Base-by-base conservation (phyloP, 2,797 vertebrate genomes). In the Rhabdomys pumilio region DNA sequence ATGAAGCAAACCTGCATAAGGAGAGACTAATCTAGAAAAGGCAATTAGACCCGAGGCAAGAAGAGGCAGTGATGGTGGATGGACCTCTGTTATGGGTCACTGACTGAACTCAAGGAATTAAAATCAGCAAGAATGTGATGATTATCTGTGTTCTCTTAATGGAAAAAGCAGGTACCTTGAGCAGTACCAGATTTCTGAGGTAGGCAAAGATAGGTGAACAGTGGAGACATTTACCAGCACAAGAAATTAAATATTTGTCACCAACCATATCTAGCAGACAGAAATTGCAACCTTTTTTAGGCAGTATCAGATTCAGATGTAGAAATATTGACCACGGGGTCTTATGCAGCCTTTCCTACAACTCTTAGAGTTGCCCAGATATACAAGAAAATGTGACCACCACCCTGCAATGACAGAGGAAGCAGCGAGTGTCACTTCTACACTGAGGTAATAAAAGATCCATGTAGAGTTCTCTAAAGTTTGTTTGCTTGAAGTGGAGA, bases 401-500 rank as follows among this genome's bases (percentile, higher is more conserved):
- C 59, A 6, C n/a, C 38, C 14, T 15, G 20, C 41, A 69, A 44
- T 31, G 7, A 7, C 1, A 77, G 2, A 75, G 11, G 0, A 61
- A 73, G 50, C 15, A n/a, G 41, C 8, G 8, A 7, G 24, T 73
- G 76, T 63, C 57, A 38, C 12, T 12, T 84, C 29, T 38, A 6
- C 4, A 29, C 34, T 90, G 26, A 55, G 17, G 7, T 7, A 24
- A 38, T 7, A 3, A 72, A 92, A 90, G 34, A 55, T 24, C 34
- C 67, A 3, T 0, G 1, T 0, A 57, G 55, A 89, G 82, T 38
- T 79, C 47, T 82, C 29, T 81, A 10, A 4, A 44, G 17, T 24
- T 94, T 86, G 75, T 63, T 86, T 61, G 34, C 41, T 26, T 77
- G 20, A 90, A 89, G 69, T 13, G 47, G 8, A 88, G 17, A 93